Conservation (phyloP, 64 coral and sea anemone genomes). For the Stichodactyla helianthus region DNA sequence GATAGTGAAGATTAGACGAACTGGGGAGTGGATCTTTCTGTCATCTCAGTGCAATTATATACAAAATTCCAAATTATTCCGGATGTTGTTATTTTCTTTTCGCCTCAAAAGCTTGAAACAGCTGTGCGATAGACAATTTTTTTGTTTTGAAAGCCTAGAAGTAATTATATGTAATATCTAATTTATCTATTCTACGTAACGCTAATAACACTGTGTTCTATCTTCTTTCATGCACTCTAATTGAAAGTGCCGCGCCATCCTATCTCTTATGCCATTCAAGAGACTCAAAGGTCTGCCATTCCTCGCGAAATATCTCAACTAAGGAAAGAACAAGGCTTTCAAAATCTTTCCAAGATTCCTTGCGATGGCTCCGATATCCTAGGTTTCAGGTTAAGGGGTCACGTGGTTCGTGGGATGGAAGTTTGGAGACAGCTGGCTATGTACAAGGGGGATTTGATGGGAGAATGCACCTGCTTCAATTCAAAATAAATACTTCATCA, state of each 20-base stretch:
- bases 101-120: slow-evolving; percentile 45
- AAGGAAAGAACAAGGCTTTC: neutral
- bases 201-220: slow-evolving; percentile 82
- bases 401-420: slow-evolving; percentile 41
- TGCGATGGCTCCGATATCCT: neutral
- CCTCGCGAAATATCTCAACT: neutral
- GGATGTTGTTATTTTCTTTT: slow-evolving; percentile 69
- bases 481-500: slow-evolving; percentile 99
- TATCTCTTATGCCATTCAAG: slow-evolving; percentile 4
- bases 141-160: slow-evolving; percentile 95
- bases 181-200: slow-evolving; percentile 89
- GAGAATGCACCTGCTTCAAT: slow-evolving; percentile 85
- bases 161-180: slow-evolving; percentile 99
- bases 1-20: neutral
- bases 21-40: neutral
- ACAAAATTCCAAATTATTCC: slow-evolving; percentile 68
- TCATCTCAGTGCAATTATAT: slow-evolving; percentile 78
- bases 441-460: slow-evolving; percentile 66
- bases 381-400: slow-evolving; percentile 14
- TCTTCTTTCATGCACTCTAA: slow-evolving; percentile 79
- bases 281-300: neutral
- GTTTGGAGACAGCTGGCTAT: slow-evolving; percentile 71
- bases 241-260: slow-evolving; percentile 48
- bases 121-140: slow-evolving; percentile 81
- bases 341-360: neutral